Conservation (phyloP, 2,113 vertebrate genomes). For the Oryzias woworae region DNA sequence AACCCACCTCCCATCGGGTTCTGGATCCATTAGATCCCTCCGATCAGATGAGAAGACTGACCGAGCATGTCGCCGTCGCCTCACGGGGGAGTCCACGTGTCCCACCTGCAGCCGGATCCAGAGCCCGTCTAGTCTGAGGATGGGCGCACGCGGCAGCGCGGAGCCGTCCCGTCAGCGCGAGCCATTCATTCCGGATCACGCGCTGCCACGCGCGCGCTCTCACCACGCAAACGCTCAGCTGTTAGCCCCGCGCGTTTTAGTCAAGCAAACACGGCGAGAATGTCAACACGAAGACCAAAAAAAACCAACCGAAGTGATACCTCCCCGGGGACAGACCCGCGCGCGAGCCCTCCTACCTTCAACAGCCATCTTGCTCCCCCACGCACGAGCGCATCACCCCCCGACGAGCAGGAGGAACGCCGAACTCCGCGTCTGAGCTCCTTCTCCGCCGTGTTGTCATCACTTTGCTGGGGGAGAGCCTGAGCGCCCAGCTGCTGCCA, state of each 20-base stretch:
- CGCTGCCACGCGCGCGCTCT: background rate
- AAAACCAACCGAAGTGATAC: background rate
- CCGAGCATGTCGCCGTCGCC: conserved; percentile 66
- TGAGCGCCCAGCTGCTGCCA: conserved; percentile 59
- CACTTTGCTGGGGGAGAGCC: conserved; percentile 69
- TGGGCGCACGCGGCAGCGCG: conserved; percentile 22
- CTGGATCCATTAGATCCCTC: conserved; percentile 77
- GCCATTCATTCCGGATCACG: background rate
- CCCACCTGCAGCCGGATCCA: conserved; percentile 51
- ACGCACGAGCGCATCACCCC: conserved; percentile 63
- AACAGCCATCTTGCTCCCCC: conserved; percentile 76
- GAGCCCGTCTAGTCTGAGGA: conserved; percentile 12
- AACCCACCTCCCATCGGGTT: conserved; percentile 79
- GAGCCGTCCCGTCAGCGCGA: background rate
- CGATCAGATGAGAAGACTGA: conserved; percentile 75
- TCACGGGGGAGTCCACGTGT: conserved; percentile 39
- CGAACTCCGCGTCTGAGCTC: conserved; percentile 55
- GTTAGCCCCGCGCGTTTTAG: too few relatives aligned
- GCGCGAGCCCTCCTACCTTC: conserved; percentile 70
- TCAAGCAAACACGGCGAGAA: conserved; percentile 5
- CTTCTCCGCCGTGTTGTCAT: conserved; percentile 69
- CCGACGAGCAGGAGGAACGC: conserved; percentile 16
- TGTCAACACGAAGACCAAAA: conserved; percentile 9
- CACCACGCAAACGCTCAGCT: conserved; percentile 11
- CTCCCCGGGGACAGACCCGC: background rate